Percentiles rank a stretch among this genome's conserved stretches.
These are phyloP conservation scores for Arenaria interpres DNA, from an alignment of 2,113 vertebrate species.

Conservation along the genomic window DNA sequence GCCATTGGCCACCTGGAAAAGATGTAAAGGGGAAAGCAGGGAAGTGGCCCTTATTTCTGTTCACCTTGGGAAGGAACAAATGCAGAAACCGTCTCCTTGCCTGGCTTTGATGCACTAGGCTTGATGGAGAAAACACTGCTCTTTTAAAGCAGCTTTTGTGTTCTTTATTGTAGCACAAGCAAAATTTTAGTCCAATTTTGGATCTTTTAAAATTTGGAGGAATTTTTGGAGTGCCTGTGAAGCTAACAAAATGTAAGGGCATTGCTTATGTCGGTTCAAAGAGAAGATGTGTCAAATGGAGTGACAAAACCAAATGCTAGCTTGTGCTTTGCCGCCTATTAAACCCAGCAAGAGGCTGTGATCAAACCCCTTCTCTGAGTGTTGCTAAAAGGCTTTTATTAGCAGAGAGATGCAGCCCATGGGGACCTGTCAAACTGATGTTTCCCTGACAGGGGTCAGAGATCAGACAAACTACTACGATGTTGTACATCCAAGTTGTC, in stretches of 20 bases:
- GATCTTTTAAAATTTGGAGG: background rate
- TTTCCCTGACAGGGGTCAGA: slow-evolving; percentile 18
- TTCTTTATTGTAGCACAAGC: background rate
- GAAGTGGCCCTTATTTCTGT: background rate
- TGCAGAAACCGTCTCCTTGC: background rate
- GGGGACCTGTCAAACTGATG: background rate
- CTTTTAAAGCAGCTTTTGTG: background rate
- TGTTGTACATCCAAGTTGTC: background rate
- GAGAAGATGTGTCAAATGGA: background rate
- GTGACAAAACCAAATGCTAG: background rate
- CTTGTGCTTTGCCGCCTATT: background rate
- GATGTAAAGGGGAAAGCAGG: background rate
- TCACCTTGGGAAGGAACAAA: background rate
- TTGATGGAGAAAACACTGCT: background rate
- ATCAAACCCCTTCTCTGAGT: background rate
- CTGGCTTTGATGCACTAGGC: background rate
- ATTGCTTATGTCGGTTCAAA: background rate
- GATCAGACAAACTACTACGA: slow-evolving; percentile 13
- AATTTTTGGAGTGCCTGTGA: background rate
- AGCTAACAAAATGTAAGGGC: background rate
- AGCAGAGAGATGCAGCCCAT: background rate
- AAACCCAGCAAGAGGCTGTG: background rate
- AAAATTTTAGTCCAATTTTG: background rate
- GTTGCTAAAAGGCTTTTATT: slow-evolving; percentile 5
- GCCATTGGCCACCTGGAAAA: background rate